Base-by-base conservation (phyloP, 2,888 invertebrate species). In the Nomada ruficornis region DNA sequence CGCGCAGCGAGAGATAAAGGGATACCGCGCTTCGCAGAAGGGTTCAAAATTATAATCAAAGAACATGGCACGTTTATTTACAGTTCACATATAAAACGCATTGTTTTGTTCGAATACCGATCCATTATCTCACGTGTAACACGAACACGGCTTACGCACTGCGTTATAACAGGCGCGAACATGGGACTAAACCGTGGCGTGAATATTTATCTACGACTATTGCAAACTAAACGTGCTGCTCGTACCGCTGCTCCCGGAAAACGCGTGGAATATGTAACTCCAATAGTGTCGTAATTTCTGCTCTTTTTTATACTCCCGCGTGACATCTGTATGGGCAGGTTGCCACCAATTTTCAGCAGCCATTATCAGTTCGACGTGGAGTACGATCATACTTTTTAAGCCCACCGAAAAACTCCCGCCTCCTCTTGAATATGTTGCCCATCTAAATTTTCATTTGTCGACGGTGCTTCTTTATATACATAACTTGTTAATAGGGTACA, bases 131-230 rank as follows among this genome's bases (percentile, higher is more conserved):
- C 75, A 59, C 72, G 71, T 80, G 86, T 88, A 79, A 84, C 82
- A 79, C 71, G 79, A 81, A 80, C 82, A 83, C 79, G 82, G 70
- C 70, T 82, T 86, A 77, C 77, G 81, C 57, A 59, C 76, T 76
- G 80, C 79, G 85, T 79, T 84, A 86, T 83, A 88, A 78, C 83
- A 65, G 78, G 64, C 26, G 64, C 63, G 52, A 50, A 65, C 74
- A 64, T 42, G 73, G 47, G 83, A 57, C 80, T 89, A 86, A 82
- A 88, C 75, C 89, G 86, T 83, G 82, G 63, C 77, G 82, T 87
- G 89, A 89, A 89, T 89, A 89, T 89, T 89, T 89, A 89, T 89
- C 80, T 78, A 76, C 72, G 68, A 82, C 79, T 76, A 89, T 87
- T 84, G 86, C 78, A 80, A 88, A 89, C 87, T 87, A 86, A 89